Evolutionary conservation across 2,113 vertebrate genomes (phyloP).

Genomic region (Corvus moneduloides): DNA sequence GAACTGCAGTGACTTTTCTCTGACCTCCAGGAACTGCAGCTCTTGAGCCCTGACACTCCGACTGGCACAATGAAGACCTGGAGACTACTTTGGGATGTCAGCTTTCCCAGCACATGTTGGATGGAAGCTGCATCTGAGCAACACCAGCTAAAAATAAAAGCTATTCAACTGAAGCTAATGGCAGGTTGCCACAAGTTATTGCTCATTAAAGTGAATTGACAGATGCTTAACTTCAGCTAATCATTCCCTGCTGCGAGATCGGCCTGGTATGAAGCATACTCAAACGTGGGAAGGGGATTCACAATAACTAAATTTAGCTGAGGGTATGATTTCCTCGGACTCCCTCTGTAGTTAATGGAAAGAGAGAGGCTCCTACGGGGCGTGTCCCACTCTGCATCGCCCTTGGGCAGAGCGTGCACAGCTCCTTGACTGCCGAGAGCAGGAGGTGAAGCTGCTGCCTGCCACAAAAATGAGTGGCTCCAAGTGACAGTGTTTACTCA

Average conservation of each 20-base stretch:
- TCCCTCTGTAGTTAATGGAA: slow-evolving; percentile 61
- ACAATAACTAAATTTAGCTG: slow-evolving; percentile 49
- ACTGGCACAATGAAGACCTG: slow-evolving; percentile 60
- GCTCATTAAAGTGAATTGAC: slow-evolving; percentile 64
- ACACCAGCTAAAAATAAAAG: slow-evolving; percentile 66
- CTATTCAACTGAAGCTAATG: slow-evolving; percentile 45
- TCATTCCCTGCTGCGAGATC: slow-evolving; percentile 50
- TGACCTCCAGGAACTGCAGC: slow-evolving; percentile 34
- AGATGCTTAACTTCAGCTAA: slow-evolving; percentile 62
- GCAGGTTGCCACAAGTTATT: slow-evolving; percentile 56
- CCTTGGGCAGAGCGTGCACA: not conserved
- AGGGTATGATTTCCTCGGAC: slow-evolving; percentile 33
- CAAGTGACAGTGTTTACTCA: not conserved
- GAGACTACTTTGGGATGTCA: slow-evolving; percentile 57
- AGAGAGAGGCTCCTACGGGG: not conserved
- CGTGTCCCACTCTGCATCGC: not conserved
- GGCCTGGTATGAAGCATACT: not conserved
- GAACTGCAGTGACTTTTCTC: slow-evolving; percentile 37
- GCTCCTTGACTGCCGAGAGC: not conserved
- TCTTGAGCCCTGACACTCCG: slow-evolving; percentile 17
- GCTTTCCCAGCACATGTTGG: slow-evolving; percentile 42
- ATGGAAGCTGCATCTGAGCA: slow-evolving; percentile 42
- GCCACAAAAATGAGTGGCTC: not conserved
- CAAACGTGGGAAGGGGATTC: slow-evolving; percentile 52
- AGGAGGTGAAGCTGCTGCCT: not conserved